Evolutionary conservation across 2,888 invertebrate species (phyloP).

Genomic region (Caenorhabditis sp.): DNA sequence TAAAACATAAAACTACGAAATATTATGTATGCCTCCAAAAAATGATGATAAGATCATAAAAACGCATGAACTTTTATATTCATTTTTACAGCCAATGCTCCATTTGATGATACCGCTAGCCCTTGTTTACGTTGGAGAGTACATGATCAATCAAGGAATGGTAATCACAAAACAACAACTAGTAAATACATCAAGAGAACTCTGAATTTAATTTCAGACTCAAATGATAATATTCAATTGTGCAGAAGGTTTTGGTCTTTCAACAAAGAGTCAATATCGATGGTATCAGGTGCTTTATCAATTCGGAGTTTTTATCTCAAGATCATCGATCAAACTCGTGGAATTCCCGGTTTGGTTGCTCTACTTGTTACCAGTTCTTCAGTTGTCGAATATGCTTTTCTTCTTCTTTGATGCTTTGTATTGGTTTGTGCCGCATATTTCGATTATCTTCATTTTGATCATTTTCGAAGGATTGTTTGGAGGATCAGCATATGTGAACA

Average conservation of each 20-base stretch:
- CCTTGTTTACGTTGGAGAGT: conserved; percentile 84
- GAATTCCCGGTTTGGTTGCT: conserved; percentile 75
- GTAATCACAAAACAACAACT: conserved; percentile 38
- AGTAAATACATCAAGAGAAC: neutral
- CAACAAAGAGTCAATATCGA: conserved; percentile 55
- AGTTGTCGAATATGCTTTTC: conserved; percentile 77
- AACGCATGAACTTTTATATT: neutral
- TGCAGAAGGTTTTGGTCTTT: conserved; percentile 60
- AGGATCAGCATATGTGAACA: conserved; percentile 83
- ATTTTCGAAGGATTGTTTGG: conserved; percentile 82
- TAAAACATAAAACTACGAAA: neutral
- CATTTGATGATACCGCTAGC: conserved; percentile 82
- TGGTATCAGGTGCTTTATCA: conserved; percentile 77
- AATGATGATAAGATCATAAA: neutral
- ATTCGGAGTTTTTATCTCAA: conserved; percentile 83
- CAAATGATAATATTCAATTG: conserved; percentile 67
- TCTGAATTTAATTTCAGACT: conserved; percentile 43
- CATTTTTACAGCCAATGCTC: conserved; percentile 73
- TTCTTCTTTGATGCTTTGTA: conserved; percentile 78
- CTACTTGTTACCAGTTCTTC: conserved; percentile 65
- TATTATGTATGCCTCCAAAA: too few species aligned
- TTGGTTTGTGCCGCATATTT: conserved; percentile 78
- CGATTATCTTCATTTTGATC: conserved; percentile 78
- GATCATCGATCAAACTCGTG: conserved; percentile 82
- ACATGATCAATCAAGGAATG: conserved; percentile 73